Evolutionary conservation across 2,888 invertebrate genomes (phyloP).

Genomic region (Cephus pulcher): DNA sequence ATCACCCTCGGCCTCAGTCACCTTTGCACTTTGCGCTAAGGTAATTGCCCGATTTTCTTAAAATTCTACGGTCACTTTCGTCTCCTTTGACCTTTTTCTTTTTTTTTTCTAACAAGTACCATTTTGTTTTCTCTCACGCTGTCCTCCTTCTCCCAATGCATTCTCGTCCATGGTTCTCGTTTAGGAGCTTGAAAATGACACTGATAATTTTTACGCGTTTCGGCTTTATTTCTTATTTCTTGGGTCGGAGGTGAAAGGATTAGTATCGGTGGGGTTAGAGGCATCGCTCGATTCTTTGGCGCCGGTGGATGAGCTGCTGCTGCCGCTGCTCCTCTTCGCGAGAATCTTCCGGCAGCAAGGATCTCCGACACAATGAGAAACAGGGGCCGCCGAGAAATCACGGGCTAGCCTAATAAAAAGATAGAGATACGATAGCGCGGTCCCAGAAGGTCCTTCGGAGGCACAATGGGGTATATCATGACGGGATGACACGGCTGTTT

Average conservation of each 20-base stretch:
- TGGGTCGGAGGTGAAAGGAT: not conserved
- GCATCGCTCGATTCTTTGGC: not conserved
- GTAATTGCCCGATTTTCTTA: slow-evolving; percentile 1
- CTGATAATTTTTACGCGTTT: not conserved
- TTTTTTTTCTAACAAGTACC: not conserved
- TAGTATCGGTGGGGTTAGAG: not conserved
- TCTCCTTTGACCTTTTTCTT: not conserved
- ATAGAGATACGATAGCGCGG: slow-evolving; percentile 55
- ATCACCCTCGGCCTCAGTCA: slow-evolving; percentile 55
- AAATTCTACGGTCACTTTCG: not conserved
- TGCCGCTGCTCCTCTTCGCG: not conserved
- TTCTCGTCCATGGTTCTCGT: not conserved
- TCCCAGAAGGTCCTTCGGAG: slow-evolving; percentile 57
- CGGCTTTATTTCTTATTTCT: not conserved
- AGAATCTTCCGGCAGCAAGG: not conserved
- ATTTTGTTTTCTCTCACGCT: not conserved
- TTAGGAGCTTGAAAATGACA: not conserved
- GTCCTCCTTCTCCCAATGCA: too few species aligned
- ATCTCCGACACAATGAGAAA: slow-evolving; percentile 39
- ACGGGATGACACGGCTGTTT: slow-evolving; percentile 63
- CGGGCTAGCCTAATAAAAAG: slow-evolving; percentile 56
- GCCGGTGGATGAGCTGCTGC: not conserved
- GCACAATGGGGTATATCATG: slow-evolving; percentile 63
- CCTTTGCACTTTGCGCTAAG: slow-evolving; percentile 40
- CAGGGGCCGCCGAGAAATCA: slow-evolving; percentile 46